A percentile compares a stretch with the other conserved stretches of the same genome.
Evolutionary conservation across 2,888 invertebrate species (phyloP).

Genomic region (Noctuana brunneofusca): DNA sequence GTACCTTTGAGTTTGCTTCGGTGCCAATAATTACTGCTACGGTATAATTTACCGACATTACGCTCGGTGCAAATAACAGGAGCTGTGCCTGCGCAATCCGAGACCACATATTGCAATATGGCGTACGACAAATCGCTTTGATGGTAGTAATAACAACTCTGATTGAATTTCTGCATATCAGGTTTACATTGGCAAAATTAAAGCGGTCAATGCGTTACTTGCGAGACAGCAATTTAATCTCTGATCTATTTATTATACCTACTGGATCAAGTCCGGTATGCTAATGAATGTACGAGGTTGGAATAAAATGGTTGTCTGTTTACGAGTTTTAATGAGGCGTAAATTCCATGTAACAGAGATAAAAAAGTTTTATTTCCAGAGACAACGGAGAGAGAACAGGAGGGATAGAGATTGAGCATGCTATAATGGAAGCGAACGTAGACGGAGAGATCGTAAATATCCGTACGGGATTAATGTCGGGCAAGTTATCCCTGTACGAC

Average conservation of each 20-base stretch:
- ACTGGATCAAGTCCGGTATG: conserved; percentile 31
- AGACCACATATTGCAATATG: conserved; percentile 59
- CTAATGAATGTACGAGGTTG: conserved; percentile 28
- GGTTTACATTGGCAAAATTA: conserved; percentile 46
- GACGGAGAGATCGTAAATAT: conserved; percentile 49
- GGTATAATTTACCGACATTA: conserved; percentile 76
- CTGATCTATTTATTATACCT: conserved; percentile 30
- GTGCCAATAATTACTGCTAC: conserved; percentile 60
- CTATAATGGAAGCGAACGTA: conserved; percentile 45
- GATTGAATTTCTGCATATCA: conserved; percentile 71
- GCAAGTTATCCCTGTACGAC: conserved; percentile 39
- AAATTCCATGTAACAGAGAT: conserved; percentile 16
- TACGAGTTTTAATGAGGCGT: conserved; percentile 24
- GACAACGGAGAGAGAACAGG: not conserved
- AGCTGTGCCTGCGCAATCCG: conserved; percentile 62
- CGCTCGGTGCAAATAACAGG: conserved; percentile 69
- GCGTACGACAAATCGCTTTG: conserved; percentile 69
- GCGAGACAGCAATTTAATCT: conserved; percentile 30
- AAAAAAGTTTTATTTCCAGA: conserved; percentile 7
- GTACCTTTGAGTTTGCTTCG: conserved; percentile 42
- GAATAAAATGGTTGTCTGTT: conserved; percentile 30
- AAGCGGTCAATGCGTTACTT: conserved; percentile 31
- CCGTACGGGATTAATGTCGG: conserved; percentile 47
- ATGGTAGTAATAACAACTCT: conserved; percentile 60
- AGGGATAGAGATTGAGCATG: conserved; percentile 14